phyloP scores from a whole-genome alignment of 1,140 invertebrate genomes.

The Mamestra configurata region DNA sequence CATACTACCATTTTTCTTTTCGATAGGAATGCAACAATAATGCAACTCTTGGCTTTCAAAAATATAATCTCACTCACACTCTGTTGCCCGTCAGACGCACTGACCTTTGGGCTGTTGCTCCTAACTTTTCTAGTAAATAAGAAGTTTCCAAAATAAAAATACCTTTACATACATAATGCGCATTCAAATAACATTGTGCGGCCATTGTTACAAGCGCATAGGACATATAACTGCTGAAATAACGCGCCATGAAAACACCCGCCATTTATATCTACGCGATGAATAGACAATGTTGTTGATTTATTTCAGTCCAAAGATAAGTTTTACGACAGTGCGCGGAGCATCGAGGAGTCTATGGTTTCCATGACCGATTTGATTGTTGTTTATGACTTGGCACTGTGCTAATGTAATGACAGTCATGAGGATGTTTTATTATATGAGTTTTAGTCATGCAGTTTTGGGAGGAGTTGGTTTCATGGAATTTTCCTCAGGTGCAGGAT shows the following conservation, averaged over 20 bases:
- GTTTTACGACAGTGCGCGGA: constrained; percentile 42
- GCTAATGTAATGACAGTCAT: background rate
- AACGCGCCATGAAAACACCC: constrained; percentile 49
- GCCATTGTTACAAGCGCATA: constrained; percentile 23
- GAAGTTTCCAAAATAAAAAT: background rate
- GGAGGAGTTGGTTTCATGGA: background rate
- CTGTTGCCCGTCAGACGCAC: too few species aligned
- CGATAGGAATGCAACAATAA: too few species aligned
- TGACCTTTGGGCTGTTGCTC: background rate
- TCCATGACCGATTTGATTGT: constrained; percentile 22
- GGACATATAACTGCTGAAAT: constrained; percentile 48
- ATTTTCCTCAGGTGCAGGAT: background rate
- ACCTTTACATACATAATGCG: background rate
- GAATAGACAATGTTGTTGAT: constrained; percentile 57
- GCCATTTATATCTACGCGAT: constrained; percentile 50
- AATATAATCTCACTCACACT: too few species aligned
- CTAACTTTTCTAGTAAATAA: background rate
- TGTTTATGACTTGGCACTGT: constrained; percentile 35
- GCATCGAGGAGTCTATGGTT: constrained; percentile 21
- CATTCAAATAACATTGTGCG: constrained; percentile 15
- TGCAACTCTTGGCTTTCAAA: too few species aligned
- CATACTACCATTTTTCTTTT: too few species aligned
- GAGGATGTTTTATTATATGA: background rate
- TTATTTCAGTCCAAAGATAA: constrained; percentile 47
- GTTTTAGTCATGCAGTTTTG: background rate